Percentiles rank a stretch among this genome's conserved stretches.
Evolutionary conservation across 2,888 invertebrate genomes (phyloP).

Genomic region (Drosophila macrospina): DNA sequence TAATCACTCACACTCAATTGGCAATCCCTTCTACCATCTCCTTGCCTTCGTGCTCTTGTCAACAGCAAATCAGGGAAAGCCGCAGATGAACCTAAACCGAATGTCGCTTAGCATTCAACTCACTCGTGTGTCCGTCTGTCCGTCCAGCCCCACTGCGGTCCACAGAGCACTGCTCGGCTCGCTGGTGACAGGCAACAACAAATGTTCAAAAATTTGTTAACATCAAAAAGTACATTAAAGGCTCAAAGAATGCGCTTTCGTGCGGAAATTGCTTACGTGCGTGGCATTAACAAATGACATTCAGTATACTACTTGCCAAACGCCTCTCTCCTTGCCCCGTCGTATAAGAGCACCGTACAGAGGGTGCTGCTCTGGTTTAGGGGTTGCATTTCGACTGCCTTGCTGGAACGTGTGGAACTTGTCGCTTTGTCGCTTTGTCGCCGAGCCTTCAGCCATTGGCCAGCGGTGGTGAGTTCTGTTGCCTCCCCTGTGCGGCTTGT

Average conservation of each 20-base stretch:
- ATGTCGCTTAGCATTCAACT: constrained; percentile 61
- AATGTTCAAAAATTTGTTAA: constrained; percentile 80
- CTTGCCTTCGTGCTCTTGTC: neutral
- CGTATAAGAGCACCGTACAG: constrained; percentile 62
- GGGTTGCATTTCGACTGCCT: constrained; percentile 24
- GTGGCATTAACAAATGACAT: constrained; percentile 79
- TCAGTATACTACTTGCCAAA: neutral
- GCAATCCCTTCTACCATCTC: neutral
- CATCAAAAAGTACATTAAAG: constrained; percentile 81
- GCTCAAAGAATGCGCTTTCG: constrained; percentile 81
- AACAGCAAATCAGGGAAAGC: constrained; percentile 45
- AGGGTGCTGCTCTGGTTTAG: constrained; percentile 27
- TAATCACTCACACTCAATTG: constrained; percentile 67
- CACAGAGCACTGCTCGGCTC: neutral
- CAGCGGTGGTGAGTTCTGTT: constrained; percentile 60
- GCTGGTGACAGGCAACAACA: constrained; percentile 63
- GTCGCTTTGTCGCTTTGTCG: constrained; percentile 73
- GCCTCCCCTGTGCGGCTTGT: constrained; percentile 24
- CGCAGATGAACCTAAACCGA: constrained; percentile 34
- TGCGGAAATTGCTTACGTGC: constrained; percentile 81
- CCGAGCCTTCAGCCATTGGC: constrained; percentile 68
- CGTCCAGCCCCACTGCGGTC: constrained; percentile 1
- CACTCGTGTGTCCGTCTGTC: constrained; percentile 38
- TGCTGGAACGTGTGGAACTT: constrained; percentile 63
- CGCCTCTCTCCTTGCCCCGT: neutral